Conservation (phyloP, 2,113 vertebrate species). For the Plecturocebus donacophilus region DNA sequence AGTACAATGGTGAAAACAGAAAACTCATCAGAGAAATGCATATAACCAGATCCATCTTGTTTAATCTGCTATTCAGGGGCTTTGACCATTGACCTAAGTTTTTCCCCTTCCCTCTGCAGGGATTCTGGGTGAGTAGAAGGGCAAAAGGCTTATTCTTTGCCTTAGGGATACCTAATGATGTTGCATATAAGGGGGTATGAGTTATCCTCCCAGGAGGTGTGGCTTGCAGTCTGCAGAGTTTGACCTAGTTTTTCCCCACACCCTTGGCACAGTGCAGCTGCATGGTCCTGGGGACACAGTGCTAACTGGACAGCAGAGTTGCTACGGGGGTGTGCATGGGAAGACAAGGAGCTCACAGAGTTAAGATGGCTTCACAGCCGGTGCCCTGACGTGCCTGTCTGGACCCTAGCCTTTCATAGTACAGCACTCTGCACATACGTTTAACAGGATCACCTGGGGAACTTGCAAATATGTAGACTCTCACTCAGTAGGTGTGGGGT, state of each 20-base stretch:
- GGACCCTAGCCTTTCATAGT: neutral
- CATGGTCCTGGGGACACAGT: neutral
- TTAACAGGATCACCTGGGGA: neutral
- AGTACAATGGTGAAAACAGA: neutral
- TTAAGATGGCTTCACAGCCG: neutral
- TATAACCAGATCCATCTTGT: neutral
- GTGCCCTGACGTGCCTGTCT: neutral
- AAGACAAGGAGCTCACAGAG: neutral
- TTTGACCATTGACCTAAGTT: neutral
- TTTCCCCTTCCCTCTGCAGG: neutral
- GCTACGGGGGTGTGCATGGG: neutral
- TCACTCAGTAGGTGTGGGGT: neutral
- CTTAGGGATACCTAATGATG: neutral
- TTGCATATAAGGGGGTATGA: neutral
- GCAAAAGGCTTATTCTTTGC: neutral
- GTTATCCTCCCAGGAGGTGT: neutral
- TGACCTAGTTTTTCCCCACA: neutral
- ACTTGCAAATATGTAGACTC: neutral
- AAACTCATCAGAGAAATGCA: neutral
- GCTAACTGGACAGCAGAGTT: neutral
- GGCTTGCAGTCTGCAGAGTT: neutral
- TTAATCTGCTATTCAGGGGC: neutral
- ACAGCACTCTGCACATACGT: neutral
- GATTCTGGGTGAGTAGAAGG: neutral
- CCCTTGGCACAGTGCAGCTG: no score